Evolutionary conservation across 2,888 invertebrate genomes (phyloP), one percentile per base, ranked within the genome.

Genomic region (Tanaodytes sp.): DNA sequence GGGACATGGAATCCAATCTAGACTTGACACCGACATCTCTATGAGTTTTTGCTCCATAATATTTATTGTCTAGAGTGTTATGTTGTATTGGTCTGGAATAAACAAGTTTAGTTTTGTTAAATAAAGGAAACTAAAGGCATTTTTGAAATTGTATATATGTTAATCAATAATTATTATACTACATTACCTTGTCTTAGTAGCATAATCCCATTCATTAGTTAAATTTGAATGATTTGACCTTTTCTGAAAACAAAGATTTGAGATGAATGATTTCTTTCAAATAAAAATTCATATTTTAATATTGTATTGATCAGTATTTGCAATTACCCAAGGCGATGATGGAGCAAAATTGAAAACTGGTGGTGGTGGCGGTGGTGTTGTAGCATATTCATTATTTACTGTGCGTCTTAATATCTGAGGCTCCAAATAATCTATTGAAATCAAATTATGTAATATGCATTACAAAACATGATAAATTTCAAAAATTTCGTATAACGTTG

Each of bases 1-100:
- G 73, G 9, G 86, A 82, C 14, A 80, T 77, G 1, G 86, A 82
- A 73, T 89, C 88, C 14, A 89, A 77, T 52, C 88, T 83, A 2
- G 88, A 81, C 64, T 85, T 85, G 2, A 85, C 77, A 20, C 84
- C 82, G 5, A 80, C 48, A 14, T 84, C 82, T 62, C 82, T 77
- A 16, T 78, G 79, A 74, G 73, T 76, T 49, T 82, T 77, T 9
- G 77, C 71, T 16, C 83, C 77, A 12, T 12, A 64, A 51, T 16
- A 48, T 42, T 52, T 45, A 52, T 42, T 55, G 15, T 63, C 49
- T 49, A 48, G 1, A 14, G 9, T 46, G 30, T 15, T 51, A 9
- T n/a, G 11, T 6, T 43, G 4, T 14, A 51, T 36, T 8, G 42
- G 11, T 36, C 61, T 61, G n/a, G 33, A 61, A 23, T 23, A 23